Evolutionary conservation across 2,797 vertebrate genomes (phyloP), one percentile per base, ranked within the genome.

Genomic region (Danio aesculapii): DNA sequence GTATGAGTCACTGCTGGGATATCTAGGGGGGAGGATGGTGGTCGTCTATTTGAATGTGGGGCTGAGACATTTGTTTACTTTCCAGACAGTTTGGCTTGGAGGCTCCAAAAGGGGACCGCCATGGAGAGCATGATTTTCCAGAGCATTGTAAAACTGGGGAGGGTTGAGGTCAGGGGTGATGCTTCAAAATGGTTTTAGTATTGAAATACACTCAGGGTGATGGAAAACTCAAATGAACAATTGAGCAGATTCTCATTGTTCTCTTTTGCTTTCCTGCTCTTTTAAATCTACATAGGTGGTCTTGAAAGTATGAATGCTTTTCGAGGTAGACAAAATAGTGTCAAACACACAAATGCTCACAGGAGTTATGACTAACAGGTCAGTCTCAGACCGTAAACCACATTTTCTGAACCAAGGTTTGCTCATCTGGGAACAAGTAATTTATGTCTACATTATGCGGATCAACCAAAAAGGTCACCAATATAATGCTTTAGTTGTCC

Each of bases 1-100:
- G 88, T 84, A 88, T 94, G 93, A 94, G 88, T 95, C 94, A 95
- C 88, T 89, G 90, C 89, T 87, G 85, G 92, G 92, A 86, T 91
- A 94, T 94, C 94, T 91, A 75, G 72, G 58, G 61, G 70, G 79
- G 75, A 74, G 58, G 70, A 53, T 81, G 81, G 83, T 84, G 81
- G 83, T 89, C 87, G 81, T 90, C 90, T 88, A 75, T 90, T 84
- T 82, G 82, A 91, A 89, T 61, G 87, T 85, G 47, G 89, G 90
- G 91, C 87, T 86, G 85, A 89, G 88, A 87, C 88, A 72, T 93
- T 91, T 93, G 92, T 94, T 94, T 93, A 94, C 91, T 91, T 92
- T 94, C 85, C 91, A 93, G 92, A 90, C 86, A 85, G 87, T 91
- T 83, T 62, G 86, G 87, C 76, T 63, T 77, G 85, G 91, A 92